phyloP scores from a whole-genome alignment of 1,140 invertebrate genomes.

The Thalassaphorura encarpata region DNA sequence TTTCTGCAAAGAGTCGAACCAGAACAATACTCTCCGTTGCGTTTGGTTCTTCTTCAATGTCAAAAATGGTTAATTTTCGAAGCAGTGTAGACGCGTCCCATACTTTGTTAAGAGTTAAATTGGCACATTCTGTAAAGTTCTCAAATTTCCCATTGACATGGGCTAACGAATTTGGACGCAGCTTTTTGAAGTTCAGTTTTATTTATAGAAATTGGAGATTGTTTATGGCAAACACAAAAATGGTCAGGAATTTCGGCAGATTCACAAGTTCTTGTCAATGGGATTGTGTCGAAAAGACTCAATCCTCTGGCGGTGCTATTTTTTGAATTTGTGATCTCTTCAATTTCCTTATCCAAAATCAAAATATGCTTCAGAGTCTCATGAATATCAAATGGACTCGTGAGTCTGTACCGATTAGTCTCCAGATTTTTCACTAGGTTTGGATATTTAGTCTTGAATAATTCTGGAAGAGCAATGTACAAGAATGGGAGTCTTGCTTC shows the following conservation, averaged over 20 bases:
- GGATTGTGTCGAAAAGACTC: slow-evolving; percentile 8
- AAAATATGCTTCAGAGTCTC: slow-evolving; percentile 12
- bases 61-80: no score
- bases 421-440: slow-evolving; percentile 5
- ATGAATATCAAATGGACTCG: slow-evolving; percentile 18
- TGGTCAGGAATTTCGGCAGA: slow-evolving; percentile 10
- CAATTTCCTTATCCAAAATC: slow-evolving; percentile 19
- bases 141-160: no score
- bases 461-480: slow-evolving; percentile 10
- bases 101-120: no score
- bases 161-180: no score
- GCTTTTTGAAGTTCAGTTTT: no score
- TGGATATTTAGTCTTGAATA: slow-evolving; percentile 5
- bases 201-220: not conserved
- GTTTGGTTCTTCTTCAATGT: no score
- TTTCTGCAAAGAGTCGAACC: no score
- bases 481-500: slow-evolving; percentile 22
- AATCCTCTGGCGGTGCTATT: not conserved
- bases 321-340: not conserved
- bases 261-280: slow-evolving; percentile 6
- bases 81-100: no score
- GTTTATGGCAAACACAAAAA: slow-evolving; percentile 14
- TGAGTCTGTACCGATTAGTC: slow-evolving; percentile 34
- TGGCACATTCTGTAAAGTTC: no score
- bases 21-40: no score